phyloP scores from a whole-genome alignment of 2,888 invertebrate genomes.

The Uropetala carovei region DNA sequence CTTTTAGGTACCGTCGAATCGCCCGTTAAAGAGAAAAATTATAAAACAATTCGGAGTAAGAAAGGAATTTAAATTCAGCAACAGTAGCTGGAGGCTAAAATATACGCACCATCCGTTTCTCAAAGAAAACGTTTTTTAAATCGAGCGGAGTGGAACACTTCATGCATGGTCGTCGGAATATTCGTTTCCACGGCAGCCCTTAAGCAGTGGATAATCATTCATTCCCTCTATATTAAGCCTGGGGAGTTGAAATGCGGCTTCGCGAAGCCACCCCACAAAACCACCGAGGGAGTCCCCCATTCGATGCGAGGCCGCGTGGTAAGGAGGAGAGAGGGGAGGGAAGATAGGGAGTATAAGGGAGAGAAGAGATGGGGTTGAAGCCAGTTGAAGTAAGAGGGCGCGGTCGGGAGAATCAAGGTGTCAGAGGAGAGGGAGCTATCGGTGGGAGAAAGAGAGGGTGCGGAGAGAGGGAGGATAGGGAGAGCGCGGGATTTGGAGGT shows the following conservation, averaged over 20 bases:
- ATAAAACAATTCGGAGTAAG: too few species aligned
- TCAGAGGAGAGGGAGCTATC: background rate
- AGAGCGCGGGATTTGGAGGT: too few species aligned
- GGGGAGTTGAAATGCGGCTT: slow-evolving; percentile 24
- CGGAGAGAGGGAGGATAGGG: background rate
- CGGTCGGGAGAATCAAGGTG: background rate
- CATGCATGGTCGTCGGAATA: too few species aligned
- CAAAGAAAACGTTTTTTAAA: too few species aligned
- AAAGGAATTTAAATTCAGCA: too few species aligned
- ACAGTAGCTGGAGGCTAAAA: too few species aligned
- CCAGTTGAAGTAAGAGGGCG: background rate
- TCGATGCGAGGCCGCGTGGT: background rate
- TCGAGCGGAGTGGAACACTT: too few species aligned
- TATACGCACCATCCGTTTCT: too few species aligned
- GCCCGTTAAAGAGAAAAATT: too few species aligned
- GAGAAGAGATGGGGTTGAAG: background rate
- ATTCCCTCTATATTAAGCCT: slow-evolving; percentile 3
- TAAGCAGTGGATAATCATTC: background rate
- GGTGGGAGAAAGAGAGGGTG: background rate
- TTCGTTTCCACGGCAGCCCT: too few species aligned
- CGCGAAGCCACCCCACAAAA: slow-evolving; percentile 11
- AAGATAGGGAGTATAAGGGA: background rate
- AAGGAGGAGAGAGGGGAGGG: background rate
- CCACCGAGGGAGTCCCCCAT: background rate
- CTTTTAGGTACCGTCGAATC: too few species aligned